Evolutionary conservation across 1,140 invertebrate genomes (phyloP).

Genomic region (Bombus sylvicola): DNA sequence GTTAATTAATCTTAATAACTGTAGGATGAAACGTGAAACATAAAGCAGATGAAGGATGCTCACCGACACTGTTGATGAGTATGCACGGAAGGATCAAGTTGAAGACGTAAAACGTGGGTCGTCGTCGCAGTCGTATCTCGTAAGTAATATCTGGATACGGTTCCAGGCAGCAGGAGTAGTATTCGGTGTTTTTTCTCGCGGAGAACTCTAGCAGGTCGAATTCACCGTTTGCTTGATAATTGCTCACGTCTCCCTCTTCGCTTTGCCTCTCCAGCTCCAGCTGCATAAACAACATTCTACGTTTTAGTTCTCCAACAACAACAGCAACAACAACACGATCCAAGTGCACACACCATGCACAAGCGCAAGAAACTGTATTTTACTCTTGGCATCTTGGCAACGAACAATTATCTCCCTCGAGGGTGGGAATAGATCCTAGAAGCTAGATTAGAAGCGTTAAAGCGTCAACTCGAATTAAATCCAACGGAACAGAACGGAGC

Average conservation of each 20-base stretch:
- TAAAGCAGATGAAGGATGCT: conserved; percentile 36
- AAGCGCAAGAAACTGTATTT: background rate
- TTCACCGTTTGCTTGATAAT: conserved; percentile 91
- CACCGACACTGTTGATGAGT: conserved; percentile 93
- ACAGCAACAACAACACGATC: background rate
- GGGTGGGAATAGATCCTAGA: background rate
- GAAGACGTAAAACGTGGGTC: conserved; percentile 96
- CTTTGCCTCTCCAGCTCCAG: conserved; percentile 88
- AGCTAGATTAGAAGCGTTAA: conserved; percentile 17
- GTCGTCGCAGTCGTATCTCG: conserved; percentile 88
- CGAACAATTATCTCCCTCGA: background rate
- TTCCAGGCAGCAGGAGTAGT: conserved; percentile 88
- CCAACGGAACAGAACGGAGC: too few species aligned
- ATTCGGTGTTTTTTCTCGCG: conserved; percentile 88
- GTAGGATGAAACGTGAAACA: background rate
- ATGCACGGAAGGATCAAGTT: conserved; percentile 95
- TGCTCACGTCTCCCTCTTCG: conserved; percentile 89
- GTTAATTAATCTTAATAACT: background rate
- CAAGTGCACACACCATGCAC: too few species aligned
- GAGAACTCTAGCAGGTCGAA: conserved; percentile 90
- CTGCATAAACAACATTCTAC: conserved; percentile 76
- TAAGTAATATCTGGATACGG: conserved; percentile 87
- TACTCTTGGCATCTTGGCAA: background rate
- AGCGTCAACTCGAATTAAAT: conserved; percentile 21
- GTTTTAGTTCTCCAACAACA: background rate